Conservation (phyloP, 2,888 invertebrate species). For the Nemurella pictetii region DNA sequence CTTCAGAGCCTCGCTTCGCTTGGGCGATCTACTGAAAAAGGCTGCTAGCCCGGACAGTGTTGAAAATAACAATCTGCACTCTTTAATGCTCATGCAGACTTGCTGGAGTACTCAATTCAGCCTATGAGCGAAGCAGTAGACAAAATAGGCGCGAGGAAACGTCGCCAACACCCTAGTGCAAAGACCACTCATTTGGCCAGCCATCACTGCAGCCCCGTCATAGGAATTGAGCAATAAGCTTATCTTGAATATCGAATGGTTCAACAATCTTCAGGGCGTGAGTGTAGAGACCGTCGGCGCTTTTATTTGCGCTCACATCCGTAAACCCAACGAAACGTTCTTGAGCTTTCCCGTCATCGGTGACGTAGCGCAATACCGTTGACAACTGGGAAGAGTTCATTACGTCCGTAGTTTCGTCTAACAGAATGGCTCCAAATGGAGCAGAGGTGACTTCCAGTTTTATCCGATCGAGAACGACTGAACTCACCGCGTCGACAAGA, state of each 20-base stretch:
- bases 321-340: conserved; percentile 29
- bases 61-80: conserved; percentile 8
- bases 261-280: conserved; percentile 1
- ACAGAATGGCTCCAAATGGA: conserved; percentile 28
- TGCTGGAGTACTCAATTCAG: background rate
- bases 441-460: background rate
- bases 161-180: background rate
- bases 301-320: conserved; percentile 23
- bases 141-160: background rate
- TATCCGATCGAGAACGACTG: background rate
- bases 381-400: background rate
- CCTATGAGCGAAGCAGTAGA: conserved; percentile 1
- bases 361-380: conserved; percentile 23
- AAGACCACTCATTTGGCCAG: conserved; percentile 6
- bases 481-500: conserved; percentile 11
- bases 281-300: background rate
- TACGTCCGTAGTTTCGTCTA: conserved; percentile 25
- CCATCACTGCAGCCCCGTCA: conserved; percentile 8
- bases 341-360: background rate
- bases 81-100: background rate
- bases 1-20: background rate
- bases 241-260: conserved; percentile 13
- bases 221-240: conserved; percentile 28
- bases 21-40: conserved; percentile 29
- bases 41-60: background rate